phyloP scores from a whole-genome alignment of 2,113 vertebrate genomes.

The Oplegnathus fasciatus region DNA sequence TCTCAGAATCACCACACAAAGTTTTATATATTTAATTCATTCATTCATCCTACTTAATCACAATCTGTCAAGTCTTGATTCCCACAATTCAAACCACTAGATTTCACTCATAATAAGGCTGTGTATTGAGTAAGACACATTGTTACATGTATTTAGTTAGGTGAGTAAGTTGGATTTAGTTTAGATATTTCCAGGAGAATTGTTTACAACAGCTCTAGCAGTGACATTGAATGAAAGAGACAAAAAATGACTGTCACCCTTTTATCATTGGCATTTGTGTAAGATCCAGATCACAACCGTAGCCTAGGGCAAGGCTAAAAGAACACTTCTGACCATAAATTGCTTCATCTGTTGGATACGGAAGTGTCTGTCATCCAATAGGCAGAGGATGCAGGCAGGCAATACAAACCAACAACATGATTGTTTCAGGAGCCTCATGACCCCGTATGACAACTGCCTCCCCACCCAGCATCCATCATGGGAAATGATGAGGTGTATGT shows the following conservation, averaged over 20 bases:
- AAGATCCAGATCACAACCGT: slow-evolving; percentile 53
- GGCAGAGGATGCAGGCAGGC: slow-evolving; percentile 41
- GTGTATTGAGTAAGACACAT: neutral
- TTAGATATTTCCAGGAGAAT: slow-evolving; percentile 11
- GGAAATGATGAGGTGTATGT: slow-evolving; percentile 67
- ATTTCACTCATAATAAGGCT: neutral
- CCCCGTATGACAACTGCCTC: slow-evolving; percentile 59
- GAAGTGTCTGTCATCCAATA: slow-evolving; percentile 37
- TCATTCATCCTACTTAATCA: neutral
- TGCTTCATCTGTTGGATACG: slow-evolving; percentile 48
- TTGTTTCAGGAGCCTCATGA: slow-evolving; percentile 58
- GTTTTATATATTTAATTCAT: neutral
- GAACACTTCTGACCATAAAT: slow-evolving; percentile 60
- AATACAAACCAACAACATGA: slow-evolving; percentile 52
- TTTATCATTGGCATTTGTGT: slow-evolving; percentile 61
- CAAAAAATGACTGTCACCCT: slow-evolving; percentile 38
- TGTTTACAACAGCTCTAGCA: slow-evolving; percentile 24
- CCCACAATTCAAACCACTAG: neutral
- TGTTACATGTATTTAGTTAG: neutral
- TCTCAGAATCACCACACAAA: neutral
- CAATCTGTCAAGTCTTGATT: neutral
- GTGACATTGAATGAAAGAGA: slow-evolving; percentile 22
- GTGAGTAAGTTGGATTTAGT: slow-evolving; percentile 10
- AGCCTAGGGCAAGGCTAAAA: slow-evolving; percentile 62
- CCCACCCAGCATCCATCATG: slow-evolving; percentile 57